phyloP scores from a whole-genome alignment of 2,113 vertebrate genomes.

The Aldabrachelys gigantea region DNA sequence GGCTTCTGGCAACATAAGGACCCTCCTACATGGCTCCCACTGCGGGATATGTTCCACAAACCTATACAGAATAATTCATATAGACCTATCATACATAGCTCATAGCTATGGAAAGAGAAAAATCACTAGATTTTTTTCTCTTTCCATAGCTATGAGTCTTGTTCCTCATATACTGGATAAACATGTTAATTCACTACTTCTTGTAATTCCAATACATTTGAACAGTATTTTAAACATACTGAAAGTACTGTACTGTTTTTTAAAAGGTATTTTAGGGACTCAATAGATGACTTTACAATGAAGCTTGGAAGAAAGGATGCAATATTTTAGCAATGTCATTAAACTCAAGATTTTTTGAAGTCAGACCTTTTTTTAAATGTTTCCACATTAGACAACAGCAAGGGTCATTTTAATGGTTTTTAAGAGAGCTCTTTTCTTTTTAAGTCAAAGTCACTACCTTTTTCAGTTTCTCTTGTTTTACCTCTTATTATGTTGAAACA shows the following conservation, averaged over 20 bases:
- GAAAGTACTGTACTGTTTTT: background rate
- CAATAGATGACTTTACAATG: background rate
- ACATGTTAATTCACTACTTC: background rate
- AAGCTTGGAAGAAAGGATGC: background rate
- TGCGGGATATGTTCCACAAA: background rate
- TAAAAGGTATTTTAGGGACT: background rate
- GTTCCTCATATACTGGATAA: background rate
- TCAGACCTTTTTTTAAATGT: constrained; percentile 38
- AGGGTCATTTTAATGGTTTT: background rate
- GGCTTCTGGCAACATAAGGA: background rate
- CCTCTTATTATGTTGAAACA: constrained; percentile 60
- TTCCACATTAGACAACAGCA: constrained; percentile 51
- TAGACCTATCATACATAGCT: background rate
- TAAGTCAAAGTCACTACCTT: constrained; percentile 67
- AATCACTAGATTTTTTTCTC: background rate
- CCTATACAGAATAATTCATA: background rate
- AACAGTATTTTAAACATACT: background rate
- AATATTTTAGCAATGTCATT: constrained; percentile 4
- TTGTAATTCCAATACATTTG: background rate
- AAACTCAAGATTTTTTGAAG: constrained; percentile 16
- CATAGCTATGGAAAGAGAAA: no score
- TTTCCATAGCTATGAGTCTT: background rate
- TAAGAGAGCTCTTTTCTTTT: constrained; percentile 58
- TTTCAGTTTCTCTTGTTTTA: constrained; percentile 64
- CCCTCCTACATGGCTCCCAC: background rate